A percentile compares a stretch with the other conserved stretches of the same genome.
These are phyloP conservation scores for Ataeniobius toweri DNA, from an alignment of 2,797 vertebrate genomes.

Conservation along the genomic window DNA sequence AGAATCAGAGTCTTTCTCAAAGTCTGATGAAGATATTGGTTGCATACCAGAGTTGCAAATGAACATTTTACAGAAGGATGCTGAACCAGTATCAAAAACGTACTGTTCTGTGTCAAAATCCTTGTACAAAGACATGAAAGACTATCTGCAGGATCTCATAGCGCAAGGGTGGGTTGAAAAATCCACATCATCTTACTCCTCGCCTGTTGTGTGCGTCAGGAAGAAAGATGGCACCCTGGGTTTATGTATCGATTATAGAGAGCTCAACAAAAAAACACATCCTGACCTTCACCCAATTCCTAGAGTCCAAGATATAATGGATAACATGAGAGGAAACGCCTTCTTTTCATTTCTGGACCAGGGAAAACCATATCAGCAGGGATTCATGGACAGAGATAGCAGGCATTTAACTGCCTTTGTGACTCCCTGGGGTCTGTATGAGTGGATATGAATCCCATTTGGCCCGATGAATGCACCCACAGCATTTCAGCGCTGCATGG, in stretches of 20 bases:
- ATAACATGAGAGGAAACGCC: background rate
- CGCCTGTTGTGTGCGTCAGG: background rate
- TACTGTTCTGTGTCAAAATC: constrained; percentile 41
- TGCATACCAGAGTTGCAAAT: constrained; percentile 23
- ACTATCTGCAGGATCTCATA: constrained; percentile 1
- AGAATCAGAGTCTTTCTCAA: constrained; percentile 34
- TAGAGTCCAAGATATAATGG: constrained; percentile 2
- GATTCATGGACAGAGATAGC: constrained; percentile 2
- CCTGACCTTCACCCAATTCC: constrained; percentile 4
- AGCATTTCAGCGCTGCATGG: background rate
- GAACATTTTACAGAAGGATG: constrained; percentile 26
- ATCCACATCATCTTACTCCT: constrained; percentile 15
- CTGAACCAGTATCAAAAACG: constrained; percentile 11
- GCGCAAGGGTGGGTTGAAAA: background rate
- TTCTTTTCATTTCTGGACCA: background rate
- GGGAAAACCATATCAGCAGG: constrained; percentile 1
- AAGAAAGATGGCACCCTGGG: constrained; percentile 1
- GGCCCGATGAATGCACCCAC: background rate
- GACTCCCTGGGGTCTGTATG: background rate
- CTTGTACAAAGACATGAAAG: constrained; percentile 36
- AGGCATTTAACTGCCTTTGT: background rate
- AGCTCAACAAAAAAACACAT: constrained; percentile 1
- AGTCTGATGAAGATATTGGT: constrained; percentile 36
- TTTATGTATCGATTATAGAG: constrained; percentile 13
- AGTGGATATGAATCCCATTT: background rate